Evolutionary conservation across 2,113 vertebrate species (phyloP), one percentile per base, ranked within the genome.

Genomic region (Oenanthe melanoleuca): DNA sequence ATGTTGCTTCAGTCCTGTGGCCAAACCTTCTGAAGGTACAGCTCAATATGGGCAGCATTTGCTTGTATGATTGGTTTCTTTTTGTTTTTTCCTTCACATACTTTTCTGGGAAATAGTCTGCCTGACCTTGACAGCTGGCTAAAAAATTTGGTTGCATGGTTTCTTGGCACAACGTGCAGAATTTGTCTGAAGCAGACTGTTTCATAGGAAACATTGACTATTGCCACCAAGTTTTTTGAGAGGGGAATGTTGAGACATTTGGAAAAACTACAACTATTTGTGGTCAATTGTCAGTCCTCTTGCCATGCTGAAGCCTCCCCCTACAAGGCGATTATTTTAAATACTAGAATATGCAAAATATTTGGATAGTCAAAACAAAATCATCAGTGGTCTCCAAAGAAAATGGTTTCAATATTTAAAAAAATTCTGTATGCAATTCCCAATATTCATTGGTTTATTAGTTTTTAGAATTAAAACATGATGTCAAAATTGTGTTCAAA

Each of bases 41-140:
- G 59, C 61, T 67, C 78, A 67, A 11, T 37, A 47, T 1, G 5
- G 29, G n/a, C 63, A 73, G 40, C 31, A 26, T 85, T 94, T 91
- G 37, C 50, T 67, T 81, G 47, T 44, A 53, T 2, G 1, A 45
- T 53, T 61, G 56, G 19, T 7, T 61, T 87, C 61, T 72, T 87
- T 67, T 42, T 17, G 77, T 59, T 87, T 89, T 59, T 91, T 95
- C 40, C 19, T 72, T 71, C 55, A 12, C 34, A 56, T 25, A 25
- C 9, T 88, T 92, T 60, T 33, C 67, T 92, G 85, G 66, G 71
- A 92, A 97, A 77, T 75, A 73, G 64, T 37, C 34, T 85, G 89
- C 66, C 79, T 85, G 81, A 96, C 71, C 95, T 94, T 95, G 74
- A 73, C 81, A 92, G 67, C 71, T 94, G 74, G 64, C 45, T 93